phyloP scores from a whole-genome alignment of 2,113 vertebrate species.

The Rhipidura dahli region DNA sequence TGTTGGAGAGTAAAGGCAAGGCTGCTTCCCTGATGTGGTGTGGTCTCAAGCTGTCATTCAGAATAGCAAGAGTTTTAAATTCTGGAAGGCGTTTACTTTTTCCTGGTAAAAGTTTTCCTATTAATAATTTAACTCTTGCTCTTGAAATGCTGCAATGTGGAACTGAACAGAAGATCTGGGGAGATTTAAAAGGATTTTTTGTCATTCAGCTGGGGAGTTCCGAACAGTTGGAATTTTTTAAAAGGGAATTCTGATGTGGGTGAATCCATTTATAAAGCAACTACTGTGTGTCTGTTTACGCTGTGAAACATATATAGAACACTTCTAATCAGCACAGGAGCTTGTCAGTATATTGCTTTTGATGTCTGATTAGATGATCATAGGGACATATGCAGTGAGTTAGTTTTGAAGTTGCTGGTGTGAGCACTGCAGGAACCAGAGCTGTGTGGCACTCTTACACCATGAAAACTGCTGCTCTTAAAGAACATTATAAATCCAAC shows the following conservation, averaged over 20 bases:
- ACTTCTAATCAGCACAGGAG: constrained; percentile 66
- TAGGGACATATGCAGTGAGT: constrained; percentile 74
- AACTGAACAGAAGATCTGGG: background rate
- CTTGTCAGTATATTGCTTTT: constrained; percentile 69
- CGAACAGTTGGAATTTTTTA: constrained; percentile 29
- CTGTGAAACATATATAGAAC: constrained; percentile 51
- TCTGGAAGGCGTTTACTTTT: background rate
- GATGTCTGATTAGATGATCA: constrained; percentile 78
- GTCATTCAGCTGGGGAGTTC: constrained; percentile 15
- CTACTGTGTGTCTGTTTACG: constrained; percentile 52
- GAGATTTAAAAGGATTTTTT: constrained; percentile 27
- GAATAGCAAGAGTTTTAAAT: background rate
- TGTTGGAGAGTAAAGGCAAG: background rate
- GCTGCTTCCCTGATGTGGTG: background rate
- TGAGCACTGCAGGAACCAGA: constrained; percentile 54
- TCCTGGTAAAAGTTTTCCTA: background rate
- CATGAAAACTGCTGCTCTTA: constrained; percentile 30
- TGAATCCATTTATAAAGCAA: constrained; percentile 67
- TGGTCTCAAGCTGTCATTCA: background rate
- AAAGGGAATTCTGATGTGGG: constrained; percentile 62
- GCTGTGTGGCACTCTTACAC: constrained; percentile 58
- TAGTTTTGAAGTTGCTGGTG: constrained; percentile 72
- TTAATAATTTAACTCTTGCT: constrained; percentile 26
- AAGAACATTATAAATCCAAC: background rate
- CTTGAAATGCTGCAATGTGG: constrained; percentile 20